Evolutionary conservation across 2,113 vertebrate genomes (phyloP).

Genomic region (Odocoileus hemionus): DNA sequence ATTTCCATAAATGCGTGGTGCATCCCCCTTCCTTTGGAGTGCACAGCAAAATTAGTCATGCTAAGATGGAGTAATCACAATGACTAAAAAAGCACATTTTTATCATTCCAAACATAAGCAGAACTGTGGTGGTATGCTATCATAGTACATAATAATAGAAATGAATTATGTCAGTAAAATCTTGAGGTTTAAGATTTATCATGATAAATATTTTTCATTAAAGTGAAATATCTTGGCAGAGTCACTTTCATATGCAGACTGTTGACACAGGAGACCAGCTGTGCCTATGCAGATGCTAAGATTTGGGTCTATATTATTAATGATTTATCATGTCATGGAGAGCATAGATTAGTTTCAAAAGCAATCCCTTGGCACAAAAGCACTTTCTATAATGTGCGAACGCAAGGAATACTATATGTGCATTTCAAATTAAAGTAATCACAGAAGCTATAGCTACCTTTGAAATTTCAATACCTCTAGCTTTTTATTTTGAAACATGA

Average conservation of each 20-base stretch:
- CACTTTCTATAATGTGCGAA: conserved; percentile 65
- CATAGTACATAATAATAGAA: conserved; percentile 38
- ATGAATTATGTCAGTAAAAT: conserved; percentile 78
- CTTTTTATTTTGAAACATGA: conserved; percentile 56
- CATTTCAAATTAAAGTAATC: conserved; percentile 68
- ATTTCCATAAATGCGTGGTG: background rate
- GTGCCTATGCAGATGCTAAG: conserved; percentile 78
- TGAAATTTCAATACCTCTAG: conserved; percentile 58
- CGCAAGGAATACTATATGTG: conserved; percentile 44
- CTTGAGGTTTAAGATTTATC: conserved; percentile 79
- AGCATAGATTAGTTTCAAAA: conserved; percentile 77
- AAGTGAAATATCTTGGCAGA: conserved; percentile 78
- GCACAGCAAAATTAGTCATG: conserved; percentile 14
- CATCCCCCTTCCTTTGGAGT: background rate
- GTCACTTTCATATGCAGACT: conserved; percentile 78
- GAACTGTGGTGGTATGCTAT: conserved; percentile 1
- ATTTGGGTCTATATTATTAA: conserved; percentile 76
- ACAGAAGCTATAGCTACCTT: conserved; percentile 58
- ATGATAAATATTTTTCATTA: conserved; percentile 83
- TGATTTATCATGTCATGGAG: conserved; percentile 80
- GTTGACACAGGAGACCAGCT: conserved; percentile 77
- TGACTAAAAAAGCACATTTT: conserved; percentile 44
- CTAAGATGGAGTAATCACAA: conserved; percentile 32
- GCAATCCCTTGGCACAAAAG: conserved; percentile 75
- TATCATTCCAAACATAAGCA: conserved; percentile 40